A percentile compares a stretch with the other conserved stretches of the same genome.
Evolutionary conservation across 1,140 invertebrate species (phyloP).

Genomic region (Anoplolepis gracilipes): DNA sequence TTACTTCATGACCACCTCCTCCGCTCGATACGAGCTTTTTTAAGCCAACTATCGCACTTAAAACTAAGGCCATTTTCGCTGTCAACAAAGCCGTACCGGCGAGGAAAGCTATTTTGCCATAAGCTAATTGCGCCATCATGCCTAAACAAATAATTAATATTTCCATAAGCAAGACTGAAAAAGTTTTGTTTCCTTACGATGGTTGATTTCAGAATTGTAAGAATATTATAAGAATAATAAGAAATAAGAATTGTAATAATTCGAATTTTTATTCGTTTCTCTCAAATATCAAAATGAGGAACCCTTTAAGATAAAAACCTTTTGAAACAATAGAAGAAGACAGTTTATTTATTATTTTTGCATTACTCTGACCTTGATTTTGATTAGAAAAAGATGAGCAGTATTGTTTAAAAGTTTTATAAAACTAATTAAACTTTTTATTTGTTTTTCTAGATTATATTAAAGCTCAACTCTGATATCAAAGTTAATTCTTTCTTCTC

Average conservation of each 20-base stretch:
- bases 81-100: conserved; percentile 89
- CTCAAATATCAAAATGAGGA: not conserved
- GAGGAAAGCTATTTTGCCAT: conserved; percentile 89
- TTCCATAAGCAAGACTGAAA: not conserved
- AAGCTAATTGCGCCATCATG: conserved; percentile 89
- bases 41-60: conserved; percentile 88
- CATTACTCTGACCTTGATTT: not conserved
- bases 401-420: not conserved
- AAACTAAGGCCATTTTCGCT: conserved; percentile 89
- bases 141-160: conserved; percentile 72
- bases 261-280: not conserved
- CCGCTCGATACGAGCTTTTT: conserved; percentile 87
- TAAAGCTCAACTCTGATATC: not conserved
- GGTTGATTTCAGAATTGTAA: not conserved
- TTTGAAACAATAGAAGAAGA: not conserved
- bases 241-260: not conserved
- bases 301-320: not conserved
- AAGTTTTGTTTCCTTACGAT: not conserved
- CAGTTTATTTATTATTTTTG: not conserved
- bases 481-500: not conserved
- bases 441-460: not conserved
- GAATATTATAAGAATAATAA: too few species aligned
- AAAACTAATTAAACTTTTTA: not conserved
- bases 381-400: not conserved
- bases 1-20: conserved; percentile 87